Base-by-base conservation (phyloP, 1,140 invertebrate genomes). In the Philotrypesis tridentata region DNA sequence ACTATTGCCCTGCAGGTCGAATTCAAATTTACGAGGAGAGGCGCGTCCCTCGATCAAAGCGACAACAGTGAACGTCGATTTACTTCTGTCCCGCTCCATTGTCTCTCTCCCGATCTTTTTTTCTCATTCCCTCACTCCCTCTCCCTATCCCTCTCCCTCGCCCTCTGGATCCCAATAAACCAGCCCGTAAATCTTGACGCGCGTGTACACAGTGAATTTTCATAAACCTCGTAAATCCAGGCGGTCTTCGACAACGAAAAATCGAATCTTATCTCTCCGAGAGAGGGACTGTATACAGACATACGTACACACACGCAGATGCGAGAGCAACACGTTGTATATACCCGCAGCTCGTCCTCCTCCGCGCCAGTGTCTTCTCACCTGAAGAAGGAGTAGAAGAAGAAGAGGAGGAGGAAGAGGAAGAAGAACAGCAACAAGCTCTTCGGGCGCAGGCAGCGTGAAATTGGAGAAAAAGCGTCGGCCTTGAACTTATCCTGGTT, bases 101-200 rank as follows among this genome's bases (percentile, higher is more conserved):
- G 17, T 75, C 25, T 23, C 4, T 63, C 33, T 14, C 33, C n/a
- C 75, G 60, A 76, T 31, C 27, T 23, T 70, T 55, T 55, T 21
- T 55, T n/a, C 17, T 55, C 40, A 43, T 43, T 14, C 12, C 40
- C 12, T 40, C 8, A 14, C 40, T 43, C 40, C 12, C 12, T 43
- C 40, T 14, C 17, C 40, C 40, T n/a, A n/a, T 43, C 17, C 17
- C 40, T 14, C 17, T 14, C 12, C 40, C 12, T 40, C 8, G 12
- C 40, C 17, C 40, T 11, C 12, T 43, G 12, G 12, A 14, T 17
- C 48, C 43, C 76, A 78, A 78, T 78, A 70, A 78, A 65, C 31
- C 63, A 67, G 60, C 48, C 48, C n/a, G 40, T 77, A 76, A 76
- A 76, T 76, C 74, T 37, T 6, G n/a, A 37, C 73, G 6, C 60